Percentiles rank a stretch among this genome's conserved stretches.
Conservation (phyloP, 1,140 invertebrate genomes). For the Holotrichia oblita region DNA sequence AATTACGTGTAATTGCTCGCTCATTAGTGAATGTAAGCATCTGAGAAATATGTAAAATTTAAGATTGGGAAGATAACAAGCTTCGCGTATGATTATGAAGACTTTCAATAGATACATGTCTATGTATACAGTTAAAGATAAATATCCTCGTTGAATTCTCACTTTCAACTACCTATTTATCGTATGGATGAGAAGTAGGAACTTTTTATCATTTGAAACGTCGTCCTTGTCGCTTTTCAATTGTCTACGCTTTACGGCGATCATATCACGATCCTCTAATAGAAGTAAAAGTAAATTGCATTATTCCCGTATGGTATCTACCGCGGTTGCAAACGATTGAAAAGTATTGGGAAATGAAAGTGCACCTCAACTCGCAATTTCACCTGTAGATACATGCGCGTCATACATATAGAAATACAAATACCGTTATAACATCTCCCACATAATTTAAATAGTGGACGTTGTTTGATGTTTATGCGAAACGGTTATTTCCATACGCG, state of each 20-base stretch:
- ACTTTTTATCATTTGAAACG: background rate
- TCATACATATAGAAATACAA: background rate
- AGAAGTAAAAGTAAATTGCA: constrained; percentile 30
- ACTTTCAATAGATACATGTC: too few relatives aligned
- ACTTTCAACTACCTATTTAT: background rate
- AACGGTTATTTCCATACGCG: background rate
- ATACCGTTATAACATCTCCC: constrained; percentile 5
- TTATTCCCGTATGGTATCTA: background rate
- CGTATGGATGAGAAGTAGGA: background rate
- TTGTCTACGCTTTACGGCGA: background rate
- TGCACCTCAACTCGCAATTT: constrained; percentile 17
- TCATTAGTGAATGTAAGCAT: too few relatives aligned
- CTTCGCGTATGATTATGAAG: too few relatives aligned
- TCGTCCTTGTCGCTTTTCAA: constrained; percentile 5
- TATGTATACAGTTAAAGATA: too few relatives aligned
- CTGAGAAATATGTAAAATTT: too few relatives aligned
- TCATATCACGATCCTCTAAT: background rate
- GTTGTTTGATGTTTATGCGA: background rate
- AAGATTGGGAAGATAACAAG: too few relatives aligned
- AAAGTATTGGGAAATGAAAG: constrained; percentile 28
- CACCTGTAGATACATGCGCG: constrained; percentile 3
- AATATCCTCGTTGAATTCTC: background rate
- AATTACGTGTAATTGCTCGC: too few relatives aligned
- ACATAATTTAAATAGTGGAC: background rate
- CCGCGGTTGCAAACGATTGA: constrained; percentile 1